Percentiles rank a stretch among this genome's conserved stretches.
Conservation (phyloP, 2,888 invertebrate genomes). For the Gari tellinella region DNA sequence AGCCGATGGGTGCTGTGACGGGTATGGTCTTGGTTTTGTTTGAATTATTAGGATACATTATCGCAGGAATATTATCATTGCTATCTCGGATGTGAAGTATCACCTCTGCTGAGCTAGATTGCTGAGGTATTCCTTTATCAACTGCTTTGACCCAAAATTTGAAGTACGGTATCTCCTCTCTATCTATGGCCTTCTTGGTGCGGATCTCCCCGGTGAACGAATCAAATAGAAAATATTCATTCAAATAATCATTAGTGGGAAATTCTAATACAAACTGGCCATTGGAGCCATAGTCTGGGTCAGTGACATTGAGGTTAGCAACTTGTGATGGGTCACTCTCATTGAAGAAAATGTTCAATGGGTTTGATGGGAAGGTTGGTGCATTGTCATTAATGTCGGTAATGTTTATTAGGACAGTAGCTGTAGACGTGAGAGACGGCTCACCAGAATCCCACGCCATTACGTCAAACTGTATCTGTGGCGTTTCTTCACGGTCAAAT, state of each 20-base stretch:
- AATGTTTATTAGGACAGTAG: constrained; percentile 90
- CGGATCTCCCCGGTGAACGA: constrained; percentile 93
- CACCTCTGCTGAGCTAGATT: constrained; percentile 93
- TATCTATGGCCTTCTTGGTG: constrained; percentile 91
- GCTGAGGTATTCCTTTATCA: constrained; percentile 88
- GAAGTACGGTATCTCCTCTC: constrained; percentile 94
- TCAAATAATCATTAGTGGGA: constrained; percentile 84
- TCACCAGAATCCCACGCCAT: constrained; percentile 91
- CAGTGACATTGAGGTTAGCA: constrained; percentile 94
- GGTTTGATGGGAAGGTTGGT: constrained; percentile 95
- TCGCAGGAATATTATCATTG: constrained; percentile 95
- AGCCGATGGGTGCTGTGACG: constrained; percentile 69
- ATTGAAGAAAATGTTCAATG: constrained; percentile 94
- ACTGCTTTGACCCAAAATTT: constrained; percentile 93
- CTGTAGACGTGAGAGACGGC: constrained; percentile 90
- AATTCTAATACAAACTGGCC: constrained; percentile 87
- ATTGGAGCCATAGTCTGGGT: constrained; percentile 95
- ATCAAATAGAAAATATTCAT: constrained; percentile 86
- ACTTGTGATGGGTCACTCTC: constrained; percentile 96
- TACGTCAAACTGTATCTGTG: constrained; percentile 96
- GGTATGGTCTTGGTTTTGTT: constrained; percentile 75
- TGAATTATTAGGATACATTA: constrained; percentile 74
- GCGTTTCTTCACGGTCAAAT: constrained; percentile 93
- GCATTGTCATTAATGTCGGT: constrained; percentile 97
- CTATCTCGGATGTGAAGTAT: constrained; percentile 98